These are phyloP conservation scores for Pomatorhinus ruficollis DNA, from an alignment of 2,113 vertebrate genomes.

Conservation along the genomic window DNA sequence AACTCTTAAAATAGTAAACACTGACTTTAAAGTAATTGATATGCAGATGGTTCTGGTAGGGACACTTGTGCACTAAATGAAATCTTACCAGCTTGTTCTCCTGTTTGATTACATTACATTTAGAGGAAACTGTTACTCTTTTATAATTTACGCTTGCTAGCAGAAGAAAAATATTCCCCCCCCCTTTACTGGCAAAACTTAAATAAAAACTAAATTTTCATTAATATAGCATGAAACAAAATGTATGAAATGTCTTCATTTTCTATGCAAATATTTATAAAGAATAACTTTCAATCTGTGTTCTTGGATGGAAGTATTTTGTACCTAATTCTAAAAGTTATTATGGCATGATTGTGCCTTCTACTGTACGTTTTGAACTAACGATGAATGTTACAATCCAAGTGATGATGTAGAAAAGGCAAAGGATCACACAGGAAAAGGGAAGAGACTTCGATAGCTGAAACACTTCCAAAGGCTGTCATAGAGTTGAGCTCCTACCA, in stretches of 20 bases:
- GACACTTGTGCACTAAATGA: background rate
- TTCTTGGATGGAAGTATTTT: background rate
- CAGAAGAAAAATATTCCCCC: background rate
- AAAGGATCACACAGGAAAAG: background rate
- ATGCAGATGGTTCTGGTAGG: background rate
- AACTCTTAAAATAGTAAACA: slow-evolving; percentile 2
- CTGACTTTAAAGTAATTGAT: background rate
- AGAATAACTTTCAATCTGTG: background rate
- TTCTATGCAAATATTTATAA: background rate
- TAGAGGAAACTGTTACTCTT: background rate
- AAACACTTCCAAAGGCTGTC: background rate
- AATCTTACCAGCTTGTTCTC: background rate
- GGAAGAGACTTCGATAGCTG: background rate
- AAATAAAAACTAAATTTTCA: background rate
- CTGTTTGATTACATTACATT: background rate
- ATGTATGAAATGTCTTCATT: background rate
- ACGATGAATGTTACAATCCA: background rate
- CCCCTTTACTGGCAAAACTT: background rate
- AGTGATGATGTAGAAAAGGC: background rate
- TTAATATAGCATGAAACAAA: background rate
- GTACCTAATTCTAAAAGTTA: background rate
- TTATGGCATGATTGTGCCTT: background rate
- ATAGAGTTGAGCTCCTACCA: background rate
- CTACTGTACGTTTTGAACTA: background rate
- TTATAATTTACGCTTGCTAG: background rate